Percentiles rank a stretch among this genome's conserved stretches.
phyloP scores from a whole-genome alignment of 2,888 invertebrate species.

The Smittia aterrima region DNA sequence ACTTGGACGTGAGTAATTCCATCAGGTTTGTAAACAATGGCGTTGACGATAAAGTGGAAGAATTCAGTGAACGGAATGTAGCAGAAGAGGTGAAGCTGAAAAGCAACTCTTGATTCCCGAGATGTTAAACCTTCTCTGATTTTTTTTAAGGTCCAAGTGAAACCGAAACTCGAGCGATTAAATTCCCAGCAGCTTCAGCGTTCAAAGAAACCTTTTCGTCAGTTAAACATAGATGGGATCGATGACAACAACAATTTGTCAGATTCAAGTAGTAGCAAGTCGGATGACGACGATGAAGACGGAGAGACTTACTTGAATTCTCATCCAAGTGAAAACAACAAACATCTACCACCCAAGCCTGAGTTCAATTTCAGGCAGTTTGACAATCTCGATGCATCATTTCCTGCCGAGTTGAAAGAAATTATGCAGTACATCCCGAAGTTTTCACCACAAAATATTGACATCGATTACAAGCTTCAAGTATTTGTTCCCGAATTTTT shows the following conservation, averaged over 20 bases:
- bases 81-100: not conserved
- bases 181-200: not conserved
- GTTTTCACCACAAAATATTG: constrained; percentile 92
- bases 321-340: not conserved
- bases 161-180: constrained; percentile 16
- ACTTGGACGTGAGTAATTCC: constrained; percentile 36
- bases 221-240: constrained; percentile 35
- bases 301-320: constrained; percentile 20
- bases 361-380: constrained; percentile 68
- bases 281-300: constrained; percentile 36
- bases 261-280: constrained; percentile 23
- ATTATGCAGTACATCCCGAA: constrained; percentile 89
- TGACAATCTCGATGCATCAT: constrained; percentile 69
- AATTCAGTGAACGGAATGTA: not conserved
- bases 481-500: constrained; percentile 97
- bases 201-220: constrained; percentile 25
- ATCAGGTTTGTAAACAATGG: constrained; percentile 30
- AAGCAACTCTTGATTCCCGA: not conserved
- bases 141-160: not conserved
- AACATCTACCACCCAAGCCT: constrained; percentile 3
- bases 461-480: constrained; percentile 83
- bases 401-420: constrained; percentile 79
- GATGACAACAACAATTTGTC: constrained; percentile 24
- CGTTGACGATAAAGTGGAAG: not conserved
- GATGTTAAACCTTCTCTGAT: too few relatives aligned